These are phyloP conservation scores for Xenopus borealis DNA, from an alignment of 2,113 vertebrate species.

Conservation along the genomic window DNA sequence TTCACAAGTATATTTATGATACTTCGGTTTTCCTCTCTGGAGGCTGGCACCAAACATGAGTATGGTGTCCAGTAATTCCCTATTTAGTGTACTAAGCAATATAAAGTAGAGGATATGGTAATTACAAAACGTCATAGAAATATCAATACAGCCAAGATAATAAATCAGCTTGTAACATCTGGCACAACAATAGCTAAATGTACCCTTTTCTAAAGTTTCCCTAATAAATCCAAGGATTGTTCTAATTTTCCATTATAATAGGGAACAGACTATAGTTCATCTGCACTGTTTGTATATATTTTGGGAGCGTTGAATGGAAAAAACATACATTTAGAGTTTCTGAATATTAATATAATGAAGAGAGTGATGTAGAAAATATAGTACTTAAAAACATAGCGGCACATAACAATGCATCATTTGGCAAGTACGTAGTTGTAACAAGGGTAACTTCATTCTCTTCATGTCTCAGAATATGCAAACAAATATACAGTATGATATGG, in stretches of 20 bases:
- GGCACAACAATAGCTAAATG: constrained; percentile 18
- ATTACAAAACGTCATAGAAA: constrained; percentile 32
- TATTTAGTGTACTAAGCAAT: constrained; percentile 1
- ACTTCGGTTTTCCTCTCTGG: constrained; percentile 4
- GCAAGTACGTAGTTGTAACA: too few relatives aligned
- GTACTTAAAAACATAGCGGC: too few relatives aligned
- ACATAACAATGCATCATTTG: too few relatives aligned
- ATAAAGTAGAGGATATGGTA: constrained; percentile 20
- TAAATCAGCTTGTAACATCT: constrained; percentile 31
- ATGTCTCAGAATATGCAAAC: too few relatives aligned
- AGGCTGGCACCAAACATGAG: not conserved
- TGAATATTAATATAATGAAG: too few relatives aligned
- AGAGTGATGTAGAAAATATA: too few relatives aligned
- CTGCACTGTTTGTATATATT: not conserved
- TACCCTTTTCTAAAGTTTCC: constrained; percentile 33
- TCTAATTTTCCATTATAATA: constrained; percentile 20
- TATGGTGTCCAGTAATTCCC: constrained; percentile 15
- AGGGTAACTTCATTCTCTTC: too few relatives aligned
- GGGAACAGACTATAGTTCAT: constrained; percentile 12
- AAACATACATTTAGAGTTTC: too few relatives aligned
- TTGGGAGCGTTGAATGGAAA: not conserved
- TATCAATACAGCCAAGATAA: constrained; percentile 21
- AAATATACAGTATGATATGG: too few relatives aligned
- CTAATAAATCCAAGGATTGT: constrained; percentile 20
- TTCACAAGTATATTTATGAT: too few relatives aligned